Percentiles rank a stretch among this genome's conserved stretches.
Conservation (phyloP, 1,140 invertebrate species). For the Halesus radiatus region DNA sequence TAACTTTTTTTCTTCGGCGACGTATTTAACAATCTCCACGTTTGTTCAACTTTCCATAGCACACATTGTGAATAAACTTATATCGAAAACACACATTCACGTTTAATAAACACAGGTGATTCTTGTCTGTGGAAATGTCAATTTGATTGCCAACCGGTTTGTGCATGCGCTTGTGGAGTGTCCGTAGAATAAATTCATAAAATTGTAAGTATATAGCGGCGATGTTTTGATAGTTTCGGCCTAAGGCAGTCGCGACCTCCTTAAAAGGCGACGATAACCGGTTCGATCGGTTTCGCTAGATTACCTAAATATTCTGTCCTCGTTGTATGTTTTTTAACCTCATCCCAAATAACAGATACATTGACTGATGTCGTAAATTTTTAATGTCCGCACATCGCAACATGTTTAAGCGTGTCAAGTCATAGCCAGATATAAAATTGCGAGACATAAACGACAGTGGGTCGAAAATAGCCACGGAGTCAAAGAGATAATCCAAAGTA, state of each 20-base stretch:
- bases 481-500: too few relatives aligned
- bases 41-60: constrained; percentile 23
- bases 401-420: neutral
- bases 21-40: constrained; percentile 7
- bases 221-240: constrained; percentile 19
- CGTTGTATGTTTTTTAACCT: constrained; percentile 5
- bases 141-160: constrained; percentile 29
- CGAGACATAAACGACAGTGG: too few relatives aligned
- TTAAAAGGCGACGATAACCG: constrained; percentile 27
- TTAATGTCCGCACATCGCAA: neutral
- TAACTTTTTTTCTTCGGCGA: neutral
- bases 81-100: neutral
- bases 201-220: constrained; percentile 12
- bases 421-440: too few relatives aligned
- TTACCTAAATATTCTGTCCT: constrained; percentile 23
- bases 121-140: constrained; percentile 27
- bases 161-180: neutral
- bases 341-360: neutral
- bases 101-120: constrained; percentile 22
- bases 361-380: constrained; percentile 25
- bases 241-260: constrained; percentile 38
- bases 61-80: neutral
- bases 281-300: constrained; percentile 26
- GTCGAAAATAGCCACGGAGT: too few relatives aligned
- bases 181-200: constrained; percentile 25